phyloP scores from a whole-genome alignment of 1,140 invertebrate species.

The Campodea augens region DNA sequence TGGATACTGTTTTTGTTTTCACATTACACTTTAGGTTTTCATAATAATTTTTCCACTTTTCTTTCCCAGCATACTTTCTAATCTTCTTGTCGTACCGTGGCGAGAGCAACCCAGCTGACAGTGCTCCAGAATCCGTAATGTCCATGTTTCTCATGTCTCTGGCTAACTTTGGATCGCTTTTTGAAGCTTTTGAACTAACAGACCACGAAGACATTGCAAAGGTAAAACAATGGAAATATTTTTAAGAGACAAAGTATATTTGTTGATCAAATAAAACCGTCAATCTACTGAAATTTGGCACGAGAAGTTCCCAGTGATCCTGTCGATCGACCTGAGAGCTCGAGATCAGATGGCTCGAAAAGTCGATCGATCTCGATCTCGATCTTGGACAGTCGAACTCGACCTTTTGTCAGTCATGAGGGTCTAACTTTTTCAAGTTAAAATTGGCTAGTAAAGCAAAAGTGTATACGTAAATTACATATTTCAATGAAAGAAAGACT shows the following conservation, averaged over 20 bases:
- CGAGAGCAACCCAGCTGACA: constrained; percentile 61
- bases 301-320: too few relatives aligned
- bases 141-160: constrained; percentile 96
- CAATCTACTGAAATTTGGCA: too few relatives aligned
- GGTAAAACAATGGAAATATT: constrained; percentile 26
- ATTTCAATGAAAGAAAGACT: too few relatives aligned
- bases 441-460: too few relatives aligned
- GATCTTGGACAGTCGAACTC: too few relatives aligned
- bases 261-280: neutral
- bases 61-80: constrained; percentile 62
- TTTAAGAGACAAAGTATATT: neutral
- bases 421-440: too few relatives aligned
- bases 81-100: constrained; percentile 74
- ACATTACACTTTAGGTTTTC: constrained; percentile 5
- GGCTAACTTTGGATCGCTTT: constrained; percentile 89
- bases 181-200: constrained; percentile 67
- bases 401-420: too few relatives aligned
- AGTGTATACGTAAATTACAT: too few relatives aligned
- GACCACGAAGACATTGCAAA: constrained; percentile 75
- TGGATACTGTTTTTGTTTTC: too few relatives aligned
- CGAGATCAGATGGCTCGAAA: too few relatives aligned
- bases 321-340: too few relatives aligned
- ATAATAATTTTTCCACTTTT: constrained; percentile 6
- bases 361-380: too few relatives aligned
- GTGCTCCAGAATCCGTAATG: constrained; percentile 81